Evolutionary conservation across 2,113 vertebrate genomes (phyloP), one percentile per base, ranked within the genome.

Genomic region (Rhinoderma darwinii): DNA sequence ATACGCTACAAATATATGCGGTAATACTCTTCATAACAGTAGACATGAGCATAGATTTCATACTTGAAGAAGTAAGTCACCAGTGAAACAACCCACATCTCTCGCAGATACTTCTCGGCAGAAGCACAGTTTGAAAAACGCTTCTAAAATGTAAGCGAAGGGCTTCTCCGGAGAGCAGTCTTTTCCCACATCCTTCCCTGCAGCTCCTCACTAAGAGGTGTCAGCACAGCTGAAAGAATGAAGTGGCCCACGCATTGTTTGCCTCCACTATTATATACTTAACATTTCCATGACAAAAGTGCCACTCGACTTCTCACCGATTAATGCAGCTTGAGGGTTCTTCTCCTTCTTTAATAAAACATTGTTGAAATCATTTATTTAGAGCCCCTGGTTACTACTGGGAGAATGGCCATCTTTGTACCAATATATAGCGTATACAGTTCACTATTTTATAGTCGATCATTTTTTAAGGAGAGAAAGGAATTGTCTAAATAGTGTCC

Each of bases 241-340:
- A 98, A 99, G 97, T 97, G 97, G 95, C 96, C 94, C 68, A 87
- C 90, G 94, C 93, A 98, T 99, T 99, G 97, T 99, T 95, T 95
- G 92, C 91, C 94, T 93, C 93, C 94, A 97, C 97, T 96, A 97
- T 98, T 99, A 97, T 99, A 97, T 98, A 97, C 97, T 98, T 98
- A 97, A 96, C 96, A 99, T 99, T 98, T 97, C 96, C 98, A 99
- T 99, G 92, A 99, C 97, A 99, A 99, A 99, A 97, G 97, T 96
- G 97, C 97, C 97, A 98, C 98, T 99, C 97, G 97, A 99, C 97
- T 98, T 98, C 97, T 97, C 95, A 94, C 95, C 96, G 95, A 96
- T 97, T 97, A 96, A 97, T 97, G 96, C 95, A 96, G 94, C 95
- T 96, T 84, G 92, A 98, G 97, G 94, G 96, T 96, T 94, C 97